These are phyloP conservation scores for Macrosiphum euphorbiae DNA, from an alignment of 2,888 invertebrate genomes.

Conservation along the genomic window DNA sequence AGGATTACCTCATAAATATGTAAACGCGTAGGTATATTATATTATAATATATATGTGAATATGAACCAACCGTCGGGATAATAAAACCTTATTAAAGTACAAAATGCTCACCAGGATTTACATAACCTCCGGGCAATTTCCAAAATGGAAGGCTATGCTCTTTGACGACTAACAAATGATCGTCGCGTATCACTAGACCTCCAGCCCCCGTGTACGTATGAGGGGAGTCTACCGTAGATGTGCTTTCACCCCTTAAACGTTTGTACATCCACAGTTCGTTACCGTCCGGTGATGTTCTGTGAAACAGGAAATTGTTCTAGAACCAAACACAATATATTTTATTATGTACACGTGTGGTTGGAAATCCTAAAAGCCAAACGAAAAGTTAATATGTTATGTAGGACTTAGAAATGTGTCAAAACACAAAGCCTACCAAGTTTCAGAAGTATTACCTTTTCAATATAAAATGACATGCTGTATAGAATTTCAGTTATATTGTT, in stretches of 20 bases:
- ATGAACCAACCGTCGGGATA: neutral
- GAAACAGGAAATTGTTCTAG: conserved; percentile 86
- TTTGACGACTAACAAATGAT: conserved; percentile 87
- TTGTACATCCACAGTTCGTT: conserved; percentile 84
- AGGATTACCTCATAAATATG: conserved; percentile 48
- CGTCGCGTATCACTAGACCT: conserved; percentile 83
- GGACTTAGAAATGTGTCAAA: conserved; percentile 53
- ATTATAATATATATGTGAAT: neutral
- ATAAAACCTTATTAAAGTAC: neutral
- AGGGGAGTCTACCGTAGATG: conserved; percentile 78
- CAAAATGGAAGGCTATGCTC: conserved; percentile 77
- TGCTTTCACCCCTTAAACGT: conserved; percentile 80
- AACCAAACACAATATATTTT: conserved; percentile 64
- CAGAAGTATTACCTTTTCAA: conserved; percentile 50
- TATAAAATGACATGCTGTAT: conserved; percentile 36
- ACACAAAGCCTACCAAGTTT: conserved; percentile 47
- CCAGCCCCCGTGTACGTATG: conserved; percentile 91
- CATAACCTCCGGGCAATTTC: conserved; percentile 95
- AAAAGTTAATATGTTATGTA: conserved; percentile 40
- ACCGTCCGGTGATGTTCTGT: conserved; percentile 81
- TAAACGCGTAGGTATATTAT: neutral
- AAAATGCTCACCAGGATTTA: conserved; percentile 74
- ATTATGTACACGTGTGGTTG: conserved; percentile 37
- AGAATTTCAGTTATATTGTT: conserved; percentile 20
- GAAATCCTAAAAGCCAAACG: conserved; percentile 46